Evolutionary conservation across 2,797 vertebrate species (phyloP).

Genomic region (Aulostomus chinensis): DNA sequence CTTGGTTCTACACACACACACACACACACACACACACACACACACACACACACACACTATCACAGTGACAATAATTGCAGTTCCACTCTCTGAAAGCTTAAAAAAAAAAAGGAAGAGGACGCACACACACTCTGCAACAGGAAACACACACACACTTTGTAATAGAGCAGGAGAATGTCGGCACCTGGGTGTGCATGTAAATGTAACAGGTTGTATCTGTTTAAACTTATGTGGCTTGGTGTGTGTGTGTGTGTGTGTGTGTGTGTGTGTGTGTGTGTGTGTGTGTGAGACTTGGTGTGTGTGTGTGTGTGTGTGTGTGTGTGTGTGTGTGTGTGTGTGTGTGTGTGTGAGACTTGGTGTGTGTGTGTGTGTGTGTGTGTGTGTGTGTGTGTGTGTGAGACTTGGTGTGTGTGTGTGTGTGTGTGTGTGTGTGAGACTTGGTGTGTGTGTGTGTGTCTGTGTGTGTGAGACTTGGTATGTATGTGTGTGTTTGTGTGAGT

Average conservation of each 20-base stretch:
- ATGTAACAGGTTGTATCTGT: constrained; percentile 16
- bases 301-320: constrained; percentile 1
- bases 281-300: constrained; percentile 9
- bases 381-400: constrained; percentile 44
- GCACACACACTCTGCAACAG: not conserved
- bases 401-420: constrained; percentile 1
- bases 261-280: constrained; percentile 2
- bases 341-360: constrained; percentile 39
- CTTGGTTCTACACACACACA: constrained; percentile 34
- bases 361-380: constrained; percentile 40
- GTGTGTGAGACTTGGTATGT: not conserved
- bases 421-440: constrained; percentile 9
- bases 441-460: constrained; percentile 2
- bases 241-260: constrained; percentile 1
- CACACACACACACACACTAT: constrained; percentile 6
- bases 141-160: not conserved
- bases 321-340: no score
- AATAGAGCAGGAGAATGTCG: no score
- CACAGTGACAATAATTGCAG: constrained; percentile 8
- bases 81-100: constrained; percentile 21
- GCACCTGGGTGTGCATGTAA: not conserved
- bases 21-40: constrained; percentile 9
- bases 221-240: constrained; percentile 10
- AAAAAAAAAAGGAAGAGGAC: no score
- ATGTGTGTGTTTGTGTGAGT: constrained; percentile 3